Evolutionary conservation across 2,113 vertebrate genomes (phyloP), one percentile per base, ranked within the genome.

Genomic region (Danionella cerebrum): DNA sequence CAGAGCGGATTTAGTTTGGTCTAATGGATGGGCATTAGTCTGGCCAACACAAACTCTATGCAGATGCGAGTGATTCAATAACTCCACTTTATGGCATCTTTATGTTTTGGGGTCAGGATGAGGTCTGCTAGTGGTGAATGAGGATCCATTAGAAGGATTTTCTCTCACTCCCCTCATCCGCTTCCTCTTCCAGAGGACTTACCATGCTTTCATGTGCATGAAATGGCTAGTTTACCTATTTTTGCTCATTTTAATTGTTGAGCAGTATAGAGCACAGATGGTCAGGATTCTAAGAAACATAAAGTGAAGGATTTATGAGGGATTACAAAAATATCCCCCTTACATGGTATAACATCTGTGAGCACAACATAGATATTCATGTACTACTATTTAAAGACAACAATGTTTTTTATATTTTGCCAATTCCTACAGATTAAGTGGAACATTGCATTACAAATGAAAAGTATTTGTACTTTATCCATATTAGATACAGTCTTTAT

Each of bases 61-160:
- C 25, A 27, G 35, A 66, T 72, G 42, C 22, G 29, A 44, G 18
- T 27, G 29, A n/a, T 74, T 51, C 59, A 62, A 58, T 25, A 42
- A 76, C 36, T 57, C 27, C 48, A 55, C 48, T 58, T 70, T 52
- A 68, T 64, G 63, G 38, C 18, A 50, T 67, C 36, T 67, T 75
- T 70, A 72, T 33, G 48, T 78, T 45, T 66, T 22, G 35, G 21
- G 33, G 42, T 41, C 36, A 55, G 51, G 63, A 55, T 53, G 64
- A 54, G 55, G 54, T 16, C 18, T 33, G 19, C n/a, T 7, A 62
- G 50, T n/a, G 62, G 48, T 38, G 5, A 35, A 47, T 38, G 21
- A 69, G 42, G 25, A 27, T 39, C 50, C 38, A 25, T 63, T 57
- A 76, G 51, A 38, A 51, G 12, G 33, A 31, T 24, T 14, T 57